These are phyloP conservation scores for Diplosoma virens DNA, from an alignment of 23 tunicate species.

Conservation along the genomic window DNA sequence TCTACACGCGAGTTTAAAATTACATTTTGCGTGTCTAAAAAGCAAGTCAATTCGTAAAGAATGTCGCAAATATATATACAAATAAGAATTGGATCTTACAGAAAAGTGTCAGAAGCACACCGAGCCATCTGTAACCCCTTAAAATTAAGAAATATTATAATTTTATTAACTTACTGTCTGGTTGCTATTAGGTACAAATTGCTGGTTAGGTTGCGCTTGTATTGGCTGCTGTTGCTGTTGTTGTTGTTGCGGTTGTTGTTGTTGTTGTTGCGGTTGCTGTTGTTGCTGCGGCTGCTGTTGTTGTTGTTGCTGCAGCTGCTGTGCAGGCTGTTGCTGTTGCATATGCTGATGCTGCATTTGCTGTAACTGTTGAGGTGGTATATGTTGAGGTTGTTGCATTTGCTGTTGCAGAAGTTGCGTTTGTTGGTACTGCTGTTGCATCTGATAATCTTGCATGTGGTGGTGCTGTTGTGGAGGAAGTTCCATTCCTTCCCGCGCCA, in stretches of 20 bases:
- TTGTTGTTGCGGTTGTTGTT: not conserved
- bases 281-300: constrained; percentile 30
- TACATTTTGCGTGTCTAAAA: too few relatives aligned
- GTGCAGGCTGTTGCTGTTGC: constrained; percentile 5
- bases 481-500: constrained; percentile 50
- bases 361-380: constrained; percentile 17
- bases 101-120: too few relatives aligned
- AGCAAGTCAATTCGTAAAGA: too few relatives aligned
- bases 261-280: constrained; percentile 25
- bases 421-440: constrained; percentile 15
- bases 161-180: not conserved
- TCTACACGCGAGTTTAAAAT: too few relatives aligned
- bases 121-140: too few relatives aligned
- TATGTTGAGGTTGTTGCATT: constrained; percentile 25
- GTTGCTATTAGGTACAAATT: not conserved
- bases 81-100: too few relatives aligned
- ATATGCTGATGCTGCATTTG: constrained; percentile 15
- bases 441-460: constrained; percentile 22
- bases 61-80: too few relatives aligned
- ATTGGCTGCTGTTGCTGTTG: constrained; percentile 38
- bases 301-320: not conserved
- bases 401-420: constrained; percentile 2
- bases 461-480: constrained; percentile 17
- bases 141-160: too few relatives aligned
- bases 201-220: constrained; percentile 24